Evolutionary conservation across 2,797 vertebrate species (phyloP), one percentile per base, ranked within the genome.

Genomic region (Anguilla marmorata): DNA sequence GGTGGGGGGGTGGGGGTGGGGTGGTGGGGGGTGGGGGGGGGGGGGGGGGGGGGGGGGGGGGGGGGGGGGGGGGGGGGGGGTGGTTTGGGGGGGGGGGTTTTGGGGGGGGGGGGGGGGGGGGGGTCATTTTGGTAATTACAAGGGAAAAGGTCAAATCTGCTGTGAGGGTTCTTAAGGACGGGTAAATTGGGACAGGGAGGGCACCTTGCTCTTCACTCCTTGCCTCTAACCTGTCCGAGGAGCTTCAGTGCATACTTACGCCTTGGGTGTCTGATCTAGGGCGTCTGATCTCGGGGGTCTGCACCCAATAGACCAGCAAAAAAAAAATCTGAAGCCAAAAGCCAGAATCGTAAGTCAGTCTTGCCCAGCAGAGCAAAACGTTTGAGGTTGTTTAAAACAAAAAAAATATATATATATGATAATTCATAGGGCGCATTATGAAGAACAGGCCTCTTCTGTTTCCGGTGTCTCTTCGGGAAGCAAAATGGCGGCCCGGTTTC

Each of bases 51-150:
- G 24, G 74, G 24, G 21, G 21, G 85, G 21, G 33, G 9, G 27
- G 60, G 52, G 88, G 1, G 33, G 89, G 12, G 89, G 91, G 92
- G 41, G 30, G 45, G 50, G 45, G 19, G 37, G 6, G 8, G 16
- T n/a, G n/a, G n/a, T n/a, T n/a, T n/a, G 14, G n/a, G 56, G 33
- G 7, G 0, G 41, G 27, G 14, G 1, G 45, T n/a, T n/a, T n/a
- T 48, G 6, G 8, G 16, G 14, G n/a, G 56, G 33, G 7, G 0
- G 41, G 27, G 14, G 1, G 45, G 19, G 72, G 66, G 16, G 89
- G 91, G 80, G 56, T 9, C 9, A 7, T 19, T n/a, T 1, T 58
- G 56, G 3, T 58, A 14, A n/a, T 27, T 41, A 48, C 33, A 30
- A 52, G 63, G 37, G 41, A 41, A 19, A 45, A 69, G 24, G 74